Conservation (phyloP, 2,888 invertebrate genomes). For the Steinernema hermaphroditum region DNA sequence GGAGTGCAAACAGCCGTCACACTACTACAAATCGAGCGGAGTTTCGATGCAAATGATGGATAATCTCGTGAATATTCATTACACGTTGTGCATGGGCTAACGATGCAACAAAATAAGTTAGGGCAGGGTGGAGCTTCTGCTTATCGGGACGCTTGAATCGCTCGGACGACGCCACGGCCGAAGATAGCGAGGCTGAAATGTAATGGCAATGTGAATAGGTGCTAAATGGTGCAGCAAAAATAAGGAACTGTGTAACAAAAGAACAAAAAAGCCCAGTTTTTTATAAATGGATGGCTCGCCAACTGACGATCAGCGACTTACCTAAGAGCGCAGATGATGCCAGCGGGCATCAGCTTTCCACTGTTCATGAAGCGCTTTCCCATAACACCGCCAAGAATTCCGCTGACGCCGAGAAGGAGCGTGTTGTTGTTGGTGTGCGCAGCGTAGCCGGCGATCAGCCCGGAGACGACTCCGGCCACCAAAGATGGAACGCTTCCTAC, state of each 20-base stretch:
- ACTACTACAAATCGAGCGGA: not conserved
- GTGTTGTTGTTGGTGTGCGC: slow-evolving; percentile 37
- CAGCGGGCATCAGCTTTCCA: slow-evolving; percentile 47
- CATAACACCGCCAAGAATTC: slow-evolving; percentile 37
- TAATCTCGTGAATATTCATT: slow-evolving; percentile 16
- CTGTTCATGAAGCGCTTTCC: slow-evolving; percentile 39
- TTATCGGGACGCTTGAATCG: not conserved
- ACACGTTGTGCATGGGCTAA: not conserved
- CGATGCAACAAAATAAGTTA: slow-evolving; percentile 12
- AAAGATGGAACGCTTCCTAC: slow-evolving; percentile 40
- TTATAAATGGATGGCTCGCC: not conserved
- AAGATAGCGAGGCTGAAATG: slow-evolving; percentile 15
- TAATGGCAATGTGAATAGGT: not conserved
- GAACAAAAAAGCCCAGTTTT: too few relatives aligned
- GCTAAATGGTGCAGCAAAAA: not conserved
- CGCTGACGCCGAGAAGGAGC: slow-evolving; percentile 30
- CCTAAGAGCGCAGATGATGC: slow-evolving; percentile 40
- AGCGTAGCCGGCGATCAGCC: slow-evolving; percentile 39
- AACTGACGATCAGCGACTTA: not conserved
- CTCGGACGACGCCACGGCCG: slow-evolving; percentile 22
- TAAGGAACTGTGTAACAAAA: too few relatives aligned
- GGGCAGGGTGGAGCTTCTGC: slow-evolving; percentile 1
- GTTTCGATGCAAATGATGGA: not conserved
- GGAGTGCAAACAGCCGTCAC: slow-evolving; percentile 11
- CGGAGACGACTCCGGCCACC: slow-evolving; percentile 38